phyloP scores from a whole-genome alignment of 2,797 vertebrate genomes.

The Cirrhinus mrigala region DNA sequence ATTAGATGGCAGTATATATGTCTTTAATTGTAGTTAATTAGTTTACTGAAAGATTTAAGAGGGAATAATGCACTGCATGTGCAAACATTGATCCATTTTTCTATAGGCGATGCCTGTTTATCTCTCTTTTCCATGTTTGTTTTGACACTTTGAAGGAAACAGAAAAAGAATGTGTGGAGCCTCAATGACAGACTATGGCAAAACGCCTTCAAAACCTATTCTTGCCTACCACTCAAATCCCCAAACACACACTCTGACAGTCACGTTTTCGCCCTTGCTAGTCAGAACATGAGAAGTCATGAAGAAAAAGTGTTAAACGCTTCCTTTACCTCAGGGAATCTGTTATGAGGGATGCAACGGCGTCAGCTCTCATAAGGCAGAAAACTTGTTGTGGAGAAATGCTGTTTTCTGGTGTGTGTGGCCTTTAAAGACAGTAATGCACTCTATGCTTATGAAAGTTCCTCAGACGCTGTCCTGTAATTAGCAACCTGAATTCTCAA shows the following conservation, averaged over 20 bases:
- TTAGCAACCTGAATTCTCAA: slow-evolving; percentile 59
- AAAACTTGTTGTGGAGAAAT: slow-evolving; percentile 6
- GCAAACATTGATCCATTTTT: not conserved
- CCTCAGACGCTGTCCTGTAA: slow-evolving; percentile 55
- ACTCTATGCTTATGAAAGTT: slow-evolving; percentile 44
- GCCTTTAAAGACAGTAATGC: slow-evolving; percentile 38
- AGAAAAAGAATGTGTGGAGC: slow-evolving; percentile 40
- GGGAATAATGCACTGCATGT: not conserved
- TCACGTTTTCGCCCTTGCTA: slow-evolving; percentile 49
- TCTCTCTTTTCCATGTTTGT: slow-evolving; percentile 20
- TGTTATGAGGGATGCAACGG: slow-evolving; percentile 22
- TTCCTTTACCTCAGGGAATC: slow-evolving; percentile 46
- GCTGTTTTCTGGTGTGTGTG: slow-evolving; percentile 47
- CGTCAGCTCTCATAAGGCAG: slow-evolving; percentile 14
- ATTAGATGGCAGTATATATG: not conserved
- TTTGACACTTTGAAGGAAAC: slow-evolving; percentile 29
- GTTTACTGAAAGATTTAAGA: not conserved
- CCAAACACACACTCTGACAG: slow-evolving; percentile 20
- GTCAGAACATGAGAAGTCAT: slow-evolving; percentile 57
- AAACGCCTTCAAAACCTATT: slow-evolving; percentile 26
- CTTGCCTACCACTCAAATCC: not conserved
- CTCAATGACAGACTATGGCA: slow-evolving; percentile 49
- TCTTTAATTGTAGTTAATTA: not conserved
- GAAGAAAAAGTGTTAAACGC: slow-evolving; percentile 40
- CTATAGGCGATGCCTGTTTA: not conserved